These are phyloP conservation scores for Sandelia bainsii DNA, from an alignment of 2,797 vertebrate genomes.

Conservation along the genomic window DNA sequence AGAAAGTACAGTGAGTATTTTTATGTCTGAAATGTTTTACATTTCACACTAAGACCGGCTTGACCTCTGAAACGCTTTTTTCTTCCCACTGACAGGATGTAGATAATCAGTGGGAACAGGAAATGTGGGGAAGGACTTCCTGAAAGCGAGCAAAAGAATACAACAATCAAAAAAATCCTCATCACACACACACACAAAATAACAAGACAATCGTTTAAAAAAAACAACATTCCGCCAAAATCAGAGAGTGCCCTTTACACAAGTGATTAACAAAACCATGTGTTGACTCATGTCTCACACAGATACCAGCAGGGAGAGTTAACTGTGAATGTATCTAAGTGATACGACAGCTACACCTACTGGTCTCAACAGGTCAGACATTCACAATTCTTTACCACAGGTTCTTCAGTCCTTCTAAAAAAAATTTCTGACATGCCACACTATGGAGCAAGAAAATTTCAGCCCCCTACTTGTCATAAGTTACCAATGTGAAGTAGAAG, in stretches of 20 bases:
- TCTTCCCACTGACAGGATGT: conserved; percentile 86
- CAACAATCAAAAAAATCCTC: conserved; percentile 64
- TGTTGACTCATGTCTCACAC: not conserved
- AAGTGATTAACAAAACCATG: not conserved
- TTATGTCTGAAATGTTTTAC: conserved; percentile 11
- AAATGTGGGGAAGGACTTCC: conserved; percentile 86
- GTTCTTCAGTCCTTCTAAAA: not conserved
- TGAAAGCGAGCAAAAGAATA: conserved; percentile 82
- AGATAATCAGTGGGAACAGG: conserved; percentile 87
- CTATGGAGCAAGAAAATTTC: not conserved
- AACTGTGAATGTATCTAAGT: conserved; percentile 2
- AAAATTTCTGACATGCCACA: not conserved
- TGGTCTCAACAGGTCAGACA: conserved; percentile 55
- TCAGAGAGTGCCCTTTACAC: not conserved
- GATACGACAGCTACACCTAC: conserved; percentile 72
- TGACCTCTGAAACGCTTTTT: conserved; percentile 67
- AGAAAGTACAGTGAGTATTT: not conserved
- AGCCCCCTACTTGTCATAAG: fast-evolving
- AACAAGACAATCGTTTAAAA: conserved; percentile 9
- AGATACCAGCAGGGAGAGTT: not conserved
- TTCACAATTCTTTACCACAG: not conserved
- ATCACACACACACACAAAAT: not conserved
- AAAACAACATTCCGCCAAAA: conserved; percentile 41
- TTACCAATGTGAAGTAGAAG: no score
- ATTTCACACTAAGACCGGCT: conserved; percentile 31